Evolutionary conservation across 2,797 vertebrate species (phyloP).

Genomic region (Chanos chanos): DNA sequence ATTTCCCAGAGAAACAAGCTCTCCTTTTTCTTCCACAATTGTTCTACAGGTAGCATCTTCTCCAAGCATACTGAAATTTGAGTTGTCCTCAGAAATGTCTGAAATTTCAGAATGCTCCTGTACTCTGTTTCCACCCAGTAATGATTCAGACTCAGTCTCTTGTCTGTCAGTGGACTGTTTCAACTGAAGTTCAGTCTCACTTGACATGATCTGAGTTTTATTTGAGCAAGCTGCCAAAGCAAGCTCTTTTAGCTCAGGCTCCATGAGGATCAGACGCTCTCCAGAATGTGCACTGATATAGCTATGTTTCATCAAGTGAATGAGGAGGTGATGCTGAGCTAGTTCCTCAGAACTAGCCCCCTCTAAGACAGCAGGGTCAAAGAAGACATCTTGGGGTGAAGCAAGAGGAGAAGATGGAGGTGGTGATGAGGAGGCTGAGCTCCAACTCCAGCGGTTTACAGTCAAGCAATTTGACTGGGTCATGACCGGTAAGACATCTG

Average conservation of each 20-base stretch:
- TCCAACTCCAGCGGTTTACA: slow-evolving; percentile 56
- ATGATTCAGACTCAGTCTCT: neutral
- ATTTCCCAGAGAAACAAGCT: neutral
- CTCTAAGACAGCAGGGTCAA: slow-evolving; percentile 42
- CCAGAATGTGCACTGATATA: slow-evolving; percentile 83
- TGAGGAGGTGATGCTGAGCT: slow-evolving; percentile 64
- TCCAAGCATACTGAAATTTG: neutral
- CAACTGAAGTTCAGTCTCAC: slow-evolving; percentile 16
- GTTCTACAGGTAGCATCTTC: no score
- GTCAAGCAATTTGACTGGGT: slow-evolving; percentile 58
- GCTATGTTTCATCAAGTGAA: slow-evolving; percentile 86
- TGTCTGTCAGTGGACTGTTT: slow-evolving; percentile 22
- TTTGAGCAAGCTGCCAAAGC: slow-evolving; percentile 43
- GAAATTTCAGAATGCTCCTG: slow-evolving; percentile 7
- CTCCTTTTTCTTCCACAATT: neutral
- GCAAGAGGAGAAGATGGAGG: slow-evolving; percentile 40
- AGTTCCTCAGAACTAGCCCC: slow-evolving; percentile 50
- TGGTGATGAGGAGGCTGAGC: slow-evolving; percentile 49
- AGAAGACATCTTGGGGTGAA: slow-evolving; percentile 37
- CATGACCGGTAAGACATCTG: slow-evolving; percentile 74
- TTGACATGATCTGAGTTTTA: slow-evolving; percentile 12
- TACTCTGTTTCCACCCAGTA: slow-evolving; percentile 4
- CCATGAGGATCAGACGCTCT: slow-evolving; percentile 80
- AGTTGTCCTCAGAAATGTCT: slow-evolving; percentile 15
- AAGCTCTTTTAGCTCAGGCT: slow-evolving; percentile 68